phyloP scores from a whole-genome alignment of 2,113 vertebrate genomes.

The Loxodonta africana region DNA sequence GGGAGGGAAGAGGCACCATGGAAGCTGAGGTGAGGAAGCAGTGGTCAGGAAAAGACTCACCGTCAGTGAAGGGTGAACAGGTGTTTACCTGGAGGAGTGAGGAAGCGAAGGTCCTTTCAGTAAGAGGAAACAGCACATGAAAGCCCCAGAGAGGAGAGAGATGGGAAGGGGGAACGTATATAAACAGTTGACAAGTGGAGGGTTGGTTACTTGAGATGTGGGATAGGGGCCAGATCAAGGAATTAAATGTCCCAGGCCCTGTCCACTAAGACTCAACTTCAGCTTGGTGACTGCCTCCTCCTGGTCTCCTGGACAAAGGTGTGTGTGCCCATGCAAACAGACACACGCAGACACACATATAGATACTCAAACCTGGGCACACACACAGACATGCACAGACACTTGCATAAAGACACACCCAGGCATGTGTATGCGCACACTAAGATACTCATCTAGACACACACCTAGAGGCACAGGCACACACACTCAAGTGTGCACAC shows the following conservation, averaged over 20 bases:
- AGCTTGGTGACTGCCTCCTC: background rate
- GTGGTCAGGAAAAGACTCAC: background rate
- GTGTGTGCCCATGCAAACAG: background rate
- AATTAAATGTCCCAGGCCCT: background rate
- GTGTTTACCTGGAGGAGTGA: background rate
- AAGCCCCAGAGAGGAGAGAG: background rate
- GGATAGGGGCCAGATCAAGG: background rate
- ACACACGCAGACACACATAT: background rate
- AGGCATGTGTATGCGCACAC: background rate
- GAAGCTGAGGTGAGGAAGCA: background rate
- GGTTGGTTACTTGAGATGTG: background rate
- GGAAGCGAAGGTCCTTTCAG: background rate
- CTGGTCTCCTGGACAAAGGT: background rate
- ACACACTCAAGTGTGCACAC: background rate
- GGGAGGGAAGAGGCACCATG: background rate
- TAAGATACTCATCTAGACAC: background rate
- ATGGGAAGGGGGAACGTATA: background rate
- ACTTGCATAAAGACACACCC: background rate
- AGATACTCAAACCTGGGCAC: background rate
- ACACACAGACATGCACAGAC: background rate
- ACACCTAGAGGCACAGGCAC: background rate
- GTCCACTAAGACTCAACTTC: background rate
- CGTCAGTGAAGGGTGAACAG: background rate
- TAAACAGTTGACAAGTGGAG: background rate
- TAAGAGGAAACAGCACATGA: background rate